phyloP scores from a whole-genome alignment of 2,797 vertebrate species.

The Pseudomugil gertrudae region DNA sequence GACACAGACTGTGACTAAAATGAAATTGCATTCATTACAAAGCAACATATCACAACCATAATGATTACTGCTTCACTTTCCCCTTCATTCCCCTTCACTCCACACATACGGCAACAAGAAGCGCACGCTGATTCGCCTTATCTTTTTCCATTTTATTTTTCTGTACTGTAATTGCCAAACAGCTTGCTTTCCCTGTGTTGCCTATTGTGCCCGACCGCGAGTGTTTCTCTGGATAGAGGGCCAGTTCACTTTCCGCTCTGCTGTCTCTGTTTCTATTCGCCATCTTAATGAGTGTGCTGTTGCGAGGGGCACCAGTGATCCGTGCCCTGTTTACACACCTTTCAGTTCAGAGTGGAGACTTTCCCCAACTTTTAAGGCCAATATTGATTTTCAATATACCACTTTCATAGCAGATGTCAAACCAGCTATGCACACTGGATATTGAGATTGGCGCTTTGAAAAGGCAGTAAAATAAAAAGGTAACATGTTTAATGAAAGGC shows the following conservation, averaged over 20 bases:
- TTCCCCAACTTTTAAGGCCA: conserved; percentile 33
- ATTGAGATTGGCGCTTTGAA: neutral
- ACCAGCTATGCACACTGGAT: conserved; percentile 20
- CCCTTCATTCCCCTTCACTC: conserved; percentile 34
- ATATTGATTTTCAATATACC: conserved; percentile 26
- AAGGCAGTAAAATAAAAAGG: conserved; percentile 10
- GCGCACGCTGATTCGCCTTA: conserved; percentile 19
- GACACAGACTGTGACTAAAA: conserved; percentile 58
- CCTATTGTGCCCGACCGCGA: conserved; percentile 12
- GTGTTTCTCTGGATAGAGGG: conserved; percentile 24
- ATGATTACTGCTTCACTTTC: conserved; percentile 35
- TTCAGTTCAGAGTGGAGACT: conserved; percentile 17
- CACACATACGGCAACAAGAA: conserved; percentile 4
- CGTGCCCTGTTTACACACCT: conserved; percentile 32
- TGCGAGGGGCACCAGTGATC: conserved; percentile 12
- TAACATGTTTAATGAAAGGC: conserved; percentile 28
- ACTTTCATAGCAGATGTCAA: neutral
- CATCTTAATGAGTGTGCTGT: conserved; percentile 40
- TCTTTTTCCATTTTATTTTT: conserved; percentile 25
- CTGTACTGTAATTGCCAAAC: conserved; percentile 33
- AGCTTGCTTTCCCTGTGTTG: conserved; percentile 24
- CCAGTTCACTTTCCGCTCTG: conserved; percentile 31
- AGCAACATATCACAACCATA: conserved; percentile 34
- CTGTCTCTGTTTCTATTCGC: conserved; percentile 23
- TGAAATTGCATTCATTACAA: conserved; percentile 56